phyloP scores from a whole-genome alignment of 1,140 invertebrate species.

The Drosophila busckii region DNA sequence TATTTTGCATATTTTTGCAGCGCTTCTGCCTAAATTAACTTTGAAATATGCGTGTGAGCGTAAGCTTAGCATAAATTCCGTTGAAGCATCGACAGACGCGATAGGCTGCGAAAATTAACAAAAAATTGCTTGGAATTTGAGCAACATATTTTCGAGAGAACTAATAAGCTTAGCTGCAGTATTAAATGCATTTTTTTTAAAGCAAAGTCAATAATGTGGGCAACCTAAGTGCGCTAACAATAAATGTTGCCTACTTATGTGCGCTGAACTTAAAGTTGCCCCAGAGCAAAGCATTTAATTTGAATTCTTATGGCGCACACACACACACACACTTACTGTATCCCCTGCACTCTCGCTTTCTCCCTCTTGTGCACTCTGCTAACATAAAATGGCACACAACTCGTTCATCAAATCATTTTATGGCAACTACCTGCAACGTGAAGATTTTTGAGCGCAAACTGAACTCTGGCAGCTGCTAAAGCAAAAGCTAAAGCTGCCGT shows the following conservation, averaged over 20 bases:
- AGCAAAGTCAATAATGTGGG: background rate
- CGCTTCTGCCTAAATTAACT: conserved; percentile 41
- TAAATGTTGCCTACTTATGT: conserved; percentile 16
- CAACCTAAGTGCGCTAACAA: background rate
- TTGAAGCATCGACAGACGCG: too few species aligned
- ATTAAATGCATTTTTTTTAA: too few species aligned
- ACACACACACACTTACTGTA: too few species aligned
- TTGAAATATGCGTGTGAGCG: conserved; percentile 19
- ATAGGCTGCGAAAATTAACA: too few species aligned
- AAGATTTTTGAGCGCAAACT: conserved; percentile 21
- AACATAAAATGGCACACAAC: conserved; percentile 43
- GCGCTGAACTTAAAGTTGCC: background rate
- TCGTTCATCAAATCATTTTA: conserved; percentile 75
- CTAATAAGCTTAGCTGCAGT: too few species aligned
- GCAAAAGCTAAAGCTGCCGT: conserved; percentile 9
- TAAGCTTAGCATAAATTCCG: background rate
- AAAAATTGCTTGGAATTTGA: too few species aligned
- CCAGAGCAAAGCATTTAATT: too few species aligned
- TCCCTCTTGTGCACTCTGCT: too few species aligned
- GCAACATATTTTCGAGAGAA: too few species aligned
- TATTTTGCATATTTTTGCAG: conserved; percentile 35
- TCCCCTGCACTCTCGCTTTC: too few species aligned
- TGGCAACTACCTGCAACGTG: conserved; percentile 40
- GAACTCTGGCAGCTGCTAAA: background rate
- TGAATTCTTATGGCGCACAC: too few species aligned